These are phyloP conservation scores for Clusia tigrina DNA, from an alignment of 2,888 invertebrate genomes.

Conservation along the genomic window DNA sequence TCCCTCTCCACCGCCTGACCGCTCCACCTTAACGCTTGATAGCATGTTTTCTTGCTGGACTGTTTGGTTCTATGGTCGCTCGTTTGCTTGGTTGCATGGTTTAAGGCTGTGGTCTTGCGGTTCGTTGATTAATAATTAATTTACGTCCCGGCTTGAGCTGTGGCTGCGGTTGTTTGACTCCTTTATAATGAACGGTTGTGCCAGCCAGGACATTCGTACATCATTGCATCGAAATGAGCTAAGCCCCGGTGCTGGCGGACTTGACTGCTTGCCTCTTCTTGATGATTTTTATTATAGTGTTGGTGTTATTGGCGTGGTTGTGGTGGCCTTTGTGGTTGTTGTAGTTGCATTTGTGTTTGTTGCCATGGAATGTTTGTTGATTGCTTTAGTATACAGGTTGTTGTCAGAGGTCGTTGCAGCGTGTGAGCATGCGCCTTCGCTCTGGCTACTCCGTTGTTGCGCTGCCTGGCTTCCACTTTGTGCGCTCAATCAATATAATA, in stretches of 20 bases:
- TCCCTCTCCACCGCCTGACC: too few species aligned
- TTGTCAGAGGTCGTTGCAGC: slow-evolving; percentile 23
- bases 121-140: slow-evolving; percentile 64
- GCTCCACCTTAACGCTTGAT: too few species aligned
- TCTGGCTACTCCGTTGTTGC: slow-evolving; percentile 10
- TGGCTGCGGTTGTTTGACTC: slow-evolving; percentile 43
- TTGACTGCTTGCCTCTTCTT: slow-evolving; percentile 11
- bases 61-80: slow-evolving; percentile 14
- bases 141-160: slow-evolving; percentile 46
- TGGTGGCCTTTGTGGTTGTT: background rate
- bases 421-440: slow-evolving; percentile 2
- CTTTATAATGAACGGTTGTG: slow-evolving; percentile 56
- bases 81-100: slow-evolving; percentile 7
- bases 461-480: background rate
- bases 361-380: slow-evolving; percentile 36
- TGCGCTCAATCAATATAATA: slow-evolving; percentile 38
- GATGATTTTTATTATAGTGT: slow-evolving; percentile 6
- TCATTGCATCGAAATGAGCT: slow-evolving; percentile 40
- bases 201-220: slow-evolving; percentile 52
- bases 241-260: background rate
- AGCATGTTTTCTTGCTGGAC: slow-evolving; percentile 4
- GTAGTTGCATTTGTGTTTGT: background rate
- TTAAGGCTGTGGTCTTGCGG: slow-evolving; percentile 37
- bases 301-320: slow-evolving; percentile 5
- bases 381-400: slow-evolving; percentile 47